Evolutionary conservation across 2,797 vertebrate genomes (phyloP).

Genomic region (Alauda arvensis): DNA sequence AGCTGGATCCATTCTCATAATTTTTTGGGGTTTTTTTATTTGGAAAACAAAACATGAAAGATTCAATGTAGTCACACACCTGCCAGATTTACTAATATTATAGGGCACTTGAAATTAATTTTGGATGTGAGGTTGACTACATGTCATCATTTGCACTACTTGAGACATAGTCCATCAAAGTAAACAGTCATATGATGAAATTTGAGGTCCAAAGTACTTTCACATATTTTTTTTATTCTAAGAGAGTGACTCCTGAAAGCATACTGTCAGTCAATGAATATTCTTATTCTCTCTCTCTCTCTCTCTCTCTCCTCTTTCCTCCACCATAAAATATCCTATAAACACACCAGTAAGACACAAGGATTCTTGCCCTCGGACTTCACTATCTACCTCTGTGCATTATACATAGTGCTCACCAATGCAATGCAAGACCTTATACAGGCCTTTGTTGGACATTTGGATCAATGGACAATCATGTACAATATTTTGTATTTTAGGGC

Average conservation of each 20-base stretch:
- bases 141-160: not conserved
- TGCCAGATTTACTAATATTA: not conserved
- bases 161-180: not conserved
- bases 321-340: not conserved
- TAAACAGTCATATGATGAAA: not conserved
- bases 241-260: not conserved
- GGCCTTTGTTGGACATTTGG: not conserved
- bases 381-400: not conserved
- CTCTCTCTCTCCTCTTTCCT: not conserved
- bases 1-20: not conserved
- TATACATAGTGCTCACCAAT: not conserved
- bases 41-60: not conserved
- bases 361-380: not conserved
- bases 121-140: not conserved
- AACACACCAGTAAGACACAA: not conserved
- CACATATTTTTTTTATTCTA: not conserved
- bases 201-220: not conserved
- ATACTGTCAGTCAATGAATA: not conserved
- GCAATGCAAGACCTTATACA: not conserved
- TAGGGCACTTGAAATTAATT: not conserved
- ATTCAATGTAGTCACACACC: not conserved
- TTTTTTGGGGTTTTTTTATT: not conserved
- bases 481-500: not conserved
- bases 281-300: not conserved
- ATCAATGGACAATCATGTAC: not conserved